These are phyloP conservation scores for Ametastegia equiseti DNA, from an alignment of 2,888 invertebrate genomes.

Conservation along the genomic window DNA sequence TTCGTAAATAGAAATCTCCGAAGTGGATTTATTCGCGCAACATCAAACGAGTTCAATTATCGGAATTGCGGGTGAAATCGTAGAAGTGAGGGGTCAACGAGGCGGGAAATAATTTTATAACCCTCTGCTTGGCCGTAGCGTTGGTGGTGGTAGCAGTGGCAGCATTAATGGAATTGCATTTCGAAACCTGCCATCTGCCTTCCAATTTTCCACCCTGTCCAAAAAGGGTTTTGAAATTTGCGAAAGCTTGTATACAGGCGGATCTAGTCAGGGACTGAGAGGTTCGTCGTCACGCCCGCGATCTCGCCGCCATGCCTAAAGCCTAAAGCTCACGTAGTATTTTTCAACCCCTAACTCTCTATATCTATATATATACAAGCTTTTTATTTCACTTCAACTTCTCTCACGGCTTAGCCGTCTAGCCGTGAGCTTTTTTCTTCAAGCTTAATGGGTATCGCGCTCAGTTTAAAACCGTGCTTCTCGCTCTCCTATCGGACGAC, in stretches of 20 bases:
- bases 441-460: constrained; percentile 38
- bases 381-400: constrained; percentile 40
- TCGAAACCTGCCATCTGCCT: constrained; percentile 23
- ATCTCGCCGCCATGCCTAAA: too few relatives aligned
- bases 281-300: too few relatives aligned
- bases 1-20: neutral
- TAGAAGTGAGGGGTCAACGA: constrained; percentile 20
- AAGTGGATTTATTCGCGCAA: neutral
- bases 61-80: constrained; percentile 14
- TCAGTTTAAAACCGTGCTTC: constrained; percentile 31
- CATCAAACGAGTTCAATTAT: constrained; percentile 25
- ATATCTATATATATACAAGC: neutral
- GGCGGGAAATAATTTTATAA: constrained; percentile 22
- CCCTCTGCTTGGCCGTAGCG: neutral
- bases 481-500: constrained; percentile 13
- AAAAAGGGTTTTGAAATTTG: neutral
- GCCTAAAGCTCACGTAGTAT: neutral
- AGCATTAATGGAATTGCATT: constrained; percentile 30
- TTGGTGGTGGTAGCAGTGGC: too few relatives aligned
- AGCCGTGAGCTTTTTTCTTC: constrained; percentile 38
- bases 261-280: too few relatives aligned
- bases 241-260: neutral
- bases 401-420: constrained; percentile 39
- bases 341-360: neutral
- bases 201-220: neutral